A percentile compares a stretch with the other conserved stretches of the same genome.
Conservation (phyloP, 2,888 invertebrate genomes). For the Rotaria sp. region DNA sequence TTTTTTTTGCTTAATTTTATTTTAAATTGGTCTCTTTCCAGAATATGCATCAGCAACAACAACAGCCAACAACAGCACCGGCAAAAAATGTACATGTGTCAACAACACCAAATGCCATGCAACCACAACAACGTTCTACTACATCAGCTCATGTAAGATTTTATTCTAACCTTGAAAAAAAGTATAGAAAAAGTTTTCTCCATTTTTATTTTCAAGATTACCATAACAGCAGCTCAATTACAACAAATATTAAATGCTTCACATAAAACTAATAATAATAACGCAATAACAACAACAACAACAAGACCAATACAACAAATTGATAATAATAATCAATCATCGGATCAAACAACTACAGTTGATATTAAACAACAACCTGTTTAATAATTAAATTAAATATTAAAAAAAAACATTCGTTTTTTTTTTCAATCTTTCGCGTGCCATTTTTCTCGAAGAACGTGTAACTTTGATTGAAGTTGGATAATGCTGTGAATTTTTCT, state of each 20-base stretch:
- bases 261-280: background rate
- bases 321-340: background rate
- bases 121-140: background rate
- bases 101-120: background rate
- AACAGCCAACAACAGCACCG: background rate
- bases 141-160: slow-evolving; percentile 2
- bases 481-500: slow-evolving; percentile 9
- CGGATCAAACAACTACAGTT: background rate
- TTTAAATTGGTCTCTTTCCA: background rate
- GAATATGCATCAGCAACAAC: background rate
- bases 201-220: background rate
- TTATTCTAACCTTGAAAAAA: too few species aligned
- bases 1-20: background rate
- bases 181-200: too few species aligned
- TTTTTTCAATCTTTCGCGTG: background rate
- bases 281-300: background rate
- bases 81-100: background rate
- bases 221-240: slow-evolving; percentile 2
- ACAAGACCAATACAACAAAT: background rate
- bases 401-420: background rate
- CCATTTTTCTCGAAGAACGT: background rate
- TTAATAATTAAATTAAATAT: background rate
- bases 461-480: background rate
- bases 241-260: slow-evolving; percentile 20
- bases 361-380: slow-evolving; percentile 1